Evolutionary conservation across 2,888 invertebrate species (phyloP), one percentile per base, ranked within the genome.

Genomic region (Dione vanillae): DNA sequence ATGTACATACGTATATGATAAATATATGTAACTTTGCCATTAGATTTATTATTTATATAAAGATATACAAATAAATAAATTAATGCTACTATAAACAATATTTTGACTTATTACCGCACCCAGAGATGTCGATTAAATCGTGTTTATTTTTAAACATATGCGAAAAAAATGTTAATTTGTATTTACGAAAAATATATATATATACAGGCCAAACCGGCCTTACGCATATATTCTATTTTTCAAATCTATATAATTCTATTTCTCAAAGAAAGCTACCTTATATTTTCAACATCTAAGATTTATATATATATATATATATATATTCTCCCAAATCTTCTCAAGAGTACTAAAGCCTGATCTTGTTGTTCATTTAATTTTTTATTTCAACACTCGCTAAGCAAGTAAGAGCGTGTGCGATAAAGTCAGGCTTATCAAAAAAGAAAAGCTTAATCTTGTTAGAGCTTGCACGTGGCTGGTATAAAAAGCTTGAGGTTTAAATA

Each of bases 371-470:
- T 59, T 20, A 16, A 8, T 47, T 67, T 40, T 59, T 59, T 51
- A 59, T 51, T 61, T 59, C 47, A n/a, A 37, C 19, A 10, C 19
- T 45, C 43, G 51, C 51, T 51, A 68, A 68, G 64, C 66, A 66
- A 64, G 64, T 64, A 62, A 66, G 64, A 16, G 49, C 66, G 61
- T 65, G 47, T 65, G 65, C 59, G 45, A 74, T 72, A 72, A 73
- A 73, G 54, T 69, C 64, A 68, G 52, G 54, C 64, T 67, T 52
- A 70, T 65, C 64, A 49, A 71, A 74, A 69, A 69, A 58, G 64
- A 72, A 76, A 73, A 69, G 67, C 70, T 75, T 74, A 73, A 76
- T 76, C 75, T 74, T 70, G 75, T 75, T 74, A 74, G 65, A 67
- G 54, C 56, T 35, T 65, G 56, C 69, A 69, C 69, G 69, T 72